A percentile compares a stretch with the other conserved stretches of the same genome.
These are phyloP conservation scores for Drosophila eohydei DNA, from an alignment of 2,888 invertebrate species.

Conservation along the genomic window DNA sequence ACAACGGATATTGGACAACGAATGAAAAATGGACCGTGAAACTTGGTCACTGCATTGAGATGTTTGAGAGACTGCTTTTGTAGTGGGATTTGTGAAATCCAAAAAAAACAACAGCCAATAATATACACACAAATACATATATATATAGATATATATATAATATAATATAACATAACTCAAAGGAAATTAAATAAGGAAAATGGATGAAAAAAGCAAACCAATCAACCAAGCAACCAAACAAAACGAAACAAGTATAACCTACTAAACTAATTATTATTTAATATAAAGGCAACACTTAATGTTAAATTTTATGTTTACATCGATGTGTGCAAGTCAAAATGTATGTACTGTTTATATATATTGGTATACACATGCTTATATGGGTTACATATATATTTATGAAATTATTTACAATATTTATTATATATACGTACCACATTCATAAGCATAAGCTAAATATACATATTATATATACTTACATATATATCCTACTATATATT, in stretches of 20 bases:
- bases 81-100: slow-evolving; percentile 60
- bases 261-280: slow-evolving; percentile 51
- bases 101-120: slow-evolving; percentile 51
- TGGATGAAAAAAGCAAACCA: slow-evolving; percentile 13
- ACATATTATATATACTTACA: slow-evolving; percentile 31
- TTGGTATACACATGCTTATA: slow-evolving; percentile 50
- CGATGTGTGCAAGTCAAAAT: slow-evolving; percentile 43
- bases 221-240: slow-evolving; percentile 56
- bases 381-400: slow-evolving; percentile 46
- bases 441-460: slow-evolving; percentile 52
- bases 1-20: slow-evolving; percentile 38
- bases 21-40: slow-evolving; percentile 32
- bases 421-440: slow-evolving; percentile 50
- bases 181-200: slow-evolving; percentile 16
- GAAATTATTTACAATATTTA: slow-evolving; percentile 61
- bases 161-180: slow-evolving; percentile 21
- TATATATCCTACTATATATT: slow-evolving; percentile 53
- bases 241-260: slow-evolving; percentile 49
- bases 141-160: slow-evolving; percentile 4
- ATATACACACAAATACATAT: slow-evolving; percentile 31
- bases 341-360: slow-evolving; percentile 56
- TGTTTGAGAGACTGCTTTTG: slow-evolving; percentile 58
- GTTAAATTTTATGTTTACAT: slow-evolving; percentile 55
- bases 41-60: slow-evolving; percentile 33
- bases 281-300: slow-evolving; percentile 52